phyloP scores from a whole-genome alignment of 2,888 invertebrate species.

The Xanthia icteritia region DNA sequence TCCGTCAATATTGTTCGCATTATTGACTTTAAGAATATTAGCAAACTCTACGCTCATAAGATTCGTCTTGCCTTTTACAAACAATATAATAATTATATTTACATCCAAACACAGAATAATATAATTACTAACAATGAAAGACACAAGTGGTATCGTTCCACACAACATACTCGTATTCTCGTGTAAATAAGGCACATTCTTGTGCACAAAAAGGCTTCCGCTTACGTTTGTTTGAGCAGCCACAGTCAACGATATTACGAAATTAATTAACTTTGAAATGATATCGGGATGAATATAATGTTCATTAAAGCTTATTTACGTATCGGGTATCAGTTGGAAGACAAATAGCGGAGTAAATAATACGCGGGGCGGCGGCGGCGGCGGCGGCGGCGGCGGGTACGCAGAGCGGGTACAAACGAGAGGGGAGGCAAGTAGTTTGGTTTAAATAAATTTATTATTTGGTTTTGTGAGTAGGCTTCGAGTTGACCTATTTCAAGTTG shows the following conservation, averaged over 20 bases:
- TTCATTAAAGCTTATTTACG: slow-evolving; percentile 55
- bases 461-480: too few species aligned
- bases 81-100: slow-evolving; percentile 21
- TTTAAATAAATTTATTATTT: background rate
- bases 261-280: slow-evolving; percentile 61
- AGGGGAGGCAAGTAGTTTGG: background rate
- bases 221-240: slow-evolving; percentile 27
- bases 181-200: slow-evolving; percentile 24
- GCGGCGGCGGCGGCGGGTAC: background rate
- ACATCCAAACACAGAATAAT: slow-evolving; percentile 14
- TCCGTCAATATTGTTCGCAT: background rate
- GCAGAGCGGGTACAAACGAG: background rate
- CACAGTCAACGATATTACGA: slow-evolving; percentile 48
- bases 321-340: slow-evolving; percentile 45
- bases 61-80: background rate
- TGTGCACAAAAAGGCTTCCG: slow-evolving; percentile 23
- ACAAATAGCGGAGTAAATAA: slow-evolving; percentile 33
- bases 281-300: slow-evolving; percentile 48
- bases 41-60: background rate
- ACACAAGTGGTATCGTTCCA: background rate
- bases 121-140: slow-evolving; percentile 22
- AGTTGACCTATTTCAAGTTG: background rate
- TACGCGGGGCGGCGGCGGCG: background rate
- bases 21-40: slow-evolving; percentile 1
- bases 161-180: background rate